Conservation (phyloP, 2,113 vertebrate genomes). For the Oxyura jamaicensis region DNA sequence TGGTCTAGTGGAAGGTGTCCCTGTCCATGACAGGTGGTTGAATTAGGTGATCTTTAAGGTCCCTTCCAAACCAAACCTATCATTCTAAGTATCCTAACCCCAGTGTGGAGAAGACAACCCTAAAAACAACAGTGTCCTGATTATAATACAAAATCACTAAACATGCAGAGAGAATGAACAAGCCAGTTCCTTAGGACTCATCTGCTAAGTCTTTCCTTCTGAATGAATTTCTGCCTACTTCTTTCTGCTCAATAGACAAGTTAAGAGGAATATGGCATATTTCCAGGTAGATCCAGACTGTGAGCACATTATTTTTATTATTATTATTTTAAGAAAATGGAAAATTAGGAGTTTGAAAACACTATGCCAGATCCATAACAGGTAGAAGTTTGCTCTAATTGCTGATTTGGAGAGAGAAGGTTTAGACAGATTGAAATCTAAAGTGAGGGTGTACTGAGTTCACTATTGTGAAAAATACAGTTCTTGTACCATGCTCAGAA, state of each 20-base stretch:
- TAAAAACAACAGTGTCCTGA: fast-evolving
- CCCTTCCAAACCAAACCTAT: too few species aligned
- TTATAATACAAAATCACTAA: not conserved
- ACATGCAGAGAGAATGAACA: not conserved
- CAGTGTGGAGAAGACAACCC: not conserved
- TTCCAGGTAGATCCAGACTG: not conserved
- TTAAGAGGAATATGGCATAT: not conserved
- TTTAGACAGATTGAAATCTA: not conserved
- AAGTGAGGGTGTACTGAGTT: not conserved
- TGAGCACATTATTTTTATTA: not conserved
- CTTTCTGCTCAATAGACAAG: not conserved
- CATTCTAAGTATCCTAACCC: not conserved
- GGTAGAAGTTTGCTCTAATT: not conserved
- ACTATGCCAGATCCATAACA: not conserved
- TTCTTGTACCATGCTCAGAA: not conserved
- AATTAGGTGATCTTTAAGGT: too few species aligned
- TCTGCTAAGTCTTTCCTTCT: not conserved
- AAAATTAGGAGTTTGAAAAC: not conserved
- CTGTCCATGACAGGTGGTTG: too few species aligned
- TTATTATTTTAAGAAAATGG: not conserved
- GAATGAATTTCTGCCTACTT: not conserved
- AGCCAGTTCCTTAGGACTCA: not conserved
- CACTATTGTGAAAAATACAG: not conserved
- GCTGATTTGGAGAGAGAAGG: not conserved
- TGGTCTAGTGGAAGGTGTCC: too few species aligned